Conservation (phyloP, 2,113 vertebrate species). For the Corvus moneduloides region DNA sequence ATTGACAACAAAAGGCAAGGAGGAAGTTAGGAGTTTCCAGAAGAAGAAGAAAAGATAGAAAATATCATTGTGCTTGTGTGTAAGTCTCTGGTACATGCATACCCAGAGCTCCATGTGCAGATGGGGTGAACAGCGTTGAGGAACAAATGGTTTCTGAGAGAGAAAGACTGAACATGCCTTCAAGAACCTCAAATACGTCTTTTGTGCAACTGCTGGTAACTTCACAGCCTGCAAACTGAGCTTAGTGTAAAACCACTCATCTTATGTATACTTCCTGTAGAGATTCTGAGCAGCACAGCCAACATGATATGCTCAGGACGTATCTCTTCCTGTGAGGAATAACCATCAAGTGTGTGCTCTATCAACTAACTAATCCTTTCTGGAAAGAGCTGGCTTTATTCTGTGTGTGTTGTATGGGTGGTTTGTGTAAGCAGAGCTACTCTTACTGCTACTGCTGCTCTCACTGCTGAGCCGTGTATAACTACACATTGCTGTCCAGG, state of each 20-base stretch:
- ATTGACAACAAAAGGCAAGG: background rate
- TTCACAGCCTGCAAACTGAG: background rate
- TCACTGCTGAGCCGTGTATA: background rate
- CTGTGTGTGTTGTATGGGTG: background rate
- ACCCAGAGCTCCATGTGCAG: background rate
- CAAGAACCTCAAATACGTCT: background rate
- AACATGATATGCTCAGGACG: rapidly evolving
- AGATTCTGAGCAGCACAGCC: background rate
- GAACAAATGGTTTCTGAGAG: background rate
- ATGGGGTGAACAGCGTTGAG: background rate
- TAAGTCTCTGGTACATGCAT: background rate
- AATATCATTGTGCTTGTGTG: background rate
- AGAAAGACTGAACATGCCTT: background rate
- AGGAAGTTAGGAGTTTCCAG: background rate
- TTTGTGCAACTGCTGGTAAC: background rate
- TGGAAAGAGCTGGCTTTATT: background rate
- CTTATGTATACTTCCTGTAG: background rate
- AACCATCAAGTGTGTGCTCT: background rate
- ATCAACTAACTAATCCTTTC: background rate
- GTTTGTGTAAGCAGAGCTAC: background rate
- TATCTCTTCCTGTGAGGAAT: background rate
- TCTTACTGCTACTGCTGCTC: background rate
- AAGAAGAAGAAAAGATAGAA: background rate
- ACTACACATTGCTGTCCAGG: background rate
- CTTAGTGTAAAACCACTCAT: background rate